phyloP scores from a whole-genome alignment of 1,140 invertebrate species.

The Macrocentrus cingulum region DNA sequence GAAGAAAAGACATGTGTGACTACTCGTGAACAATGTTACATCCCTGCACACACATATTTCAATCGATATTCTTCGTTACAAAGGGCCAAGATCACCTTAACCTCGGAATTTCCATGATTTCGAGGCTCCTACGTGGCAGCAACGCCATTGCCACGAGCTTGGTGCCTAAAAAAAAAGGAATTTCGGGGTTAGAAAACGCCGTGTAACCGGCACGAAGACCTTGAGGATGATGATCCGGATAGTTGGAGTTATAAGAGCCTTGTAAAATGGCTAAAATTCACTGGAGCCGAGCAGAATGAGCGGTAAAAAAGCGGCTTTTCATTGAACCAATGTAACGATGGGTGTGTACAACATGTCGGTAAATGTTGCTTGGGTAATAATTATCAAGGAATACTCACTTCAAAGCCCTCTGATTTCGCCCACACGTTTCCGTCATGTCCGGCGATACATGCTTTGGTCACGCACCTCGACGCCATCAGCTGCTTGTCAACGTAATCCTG shows the following conservation, averaged over 20 bases:
- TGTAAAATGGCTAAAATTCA: too few species aligned
- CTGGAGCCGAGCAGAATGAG: too few species aligned
- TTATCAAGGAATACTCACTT: too few species aligned
- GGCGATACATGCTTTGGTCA: slow-evolving; percentile 90
- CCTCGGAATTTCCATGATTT: not conserved
- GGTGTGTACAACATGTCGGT: too few species aligned
- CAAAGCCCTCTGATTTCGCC: slow-evolving; percentile 90
- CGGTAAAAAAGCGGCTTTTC: too few species aligned
- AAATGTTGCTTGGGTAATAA: too few species aligned
- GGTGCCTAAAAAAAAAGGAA: slow-evolving; percentile 7
- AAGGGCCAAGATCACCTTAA: not conserved
- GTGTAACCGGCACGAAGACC: slow-evolving; percentile 19
- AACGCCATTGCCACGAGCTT: too few species aligned
- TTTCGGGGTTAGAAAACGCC: slow-evolving; percentile 29
- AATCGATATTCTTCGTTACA: not conserved
- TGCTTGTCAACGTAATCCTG: slow-evolving; percentile 98
- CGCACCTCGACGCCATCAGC: slow-evolving; percentile 89
- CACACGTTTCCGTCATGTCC: slow-evolving; percentile 93
- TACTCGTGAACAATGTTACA: not conserved
- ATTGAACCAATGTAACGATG: too few species aligned
- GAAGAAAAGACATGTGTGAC: not conserved
- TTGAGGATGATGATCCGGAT: slow-evolving; percentile 16
- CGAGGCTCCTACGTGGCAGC: not conserved
- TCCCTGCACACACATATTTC: not conserved
- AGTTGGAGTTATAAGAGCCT: too few species aligned